Base-by-base conservation (phyloP, 35 echinoderm and acorn worm genomes). In the Ophiothrix spiculata region DNA sequence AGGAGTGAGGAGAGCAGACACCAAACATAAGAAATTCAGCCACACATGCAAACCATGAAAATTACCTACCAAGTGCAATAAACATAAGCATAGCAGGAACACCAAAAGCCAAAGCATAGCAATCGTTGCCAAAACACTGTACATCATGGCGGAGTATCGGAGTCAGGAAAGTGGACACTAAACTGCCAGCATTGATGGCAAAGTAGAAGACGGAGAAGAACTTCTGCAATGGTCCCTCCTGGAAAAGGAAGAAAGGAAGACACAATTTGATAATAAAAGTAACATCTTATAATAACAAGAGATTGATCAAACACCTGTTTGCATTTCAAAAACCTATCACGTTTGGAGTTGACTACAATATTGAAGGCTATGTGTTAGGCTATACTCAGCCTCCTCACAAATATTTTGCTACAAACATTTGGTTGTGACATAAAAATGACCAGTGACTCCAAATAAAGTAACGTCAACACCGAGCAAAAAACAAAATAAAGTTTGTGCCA, bases 181-280 rank as follows among this genome's bases (percentile, higher is more conserved):
- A 78, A 75, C 95, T 97, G 0, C 95, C 95, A 49, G 80, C 84
- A 39, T 97, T 97, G 81, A 97, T 97, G 31, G 95, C 82, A 82
- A 97, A 97, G 32, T 97, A 97, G 74, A 97, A 97, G 11, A 97
- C 85, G 3, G 95, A 93, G 85, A 97, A 97, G 74, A 97, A 97
- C 73, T 87, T 87, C 63, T 90, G 87, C 0, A 97, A 40, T 29
- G 84, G 64, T 76, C 80, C 45, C 31, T 86, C 78, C 95, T 97
- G 37, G 19, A 36, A 77, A 56, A 37, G 45, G 33, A 37, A 82
- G 31, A 56, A 77, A 39, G 77, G 0, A 87, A 4, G 35, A 54
- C 31, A 12, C 13, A 80, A 28, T 80, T 31, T 60, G 19, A 37
- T 12, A 21, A 81, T 29, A 31, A 36, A 78, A 77, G 29, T 54